Base-by-base conservation (phyloP, 2,888 invertebrate genomes). In the Caenorhabditis sp. region DNA sequence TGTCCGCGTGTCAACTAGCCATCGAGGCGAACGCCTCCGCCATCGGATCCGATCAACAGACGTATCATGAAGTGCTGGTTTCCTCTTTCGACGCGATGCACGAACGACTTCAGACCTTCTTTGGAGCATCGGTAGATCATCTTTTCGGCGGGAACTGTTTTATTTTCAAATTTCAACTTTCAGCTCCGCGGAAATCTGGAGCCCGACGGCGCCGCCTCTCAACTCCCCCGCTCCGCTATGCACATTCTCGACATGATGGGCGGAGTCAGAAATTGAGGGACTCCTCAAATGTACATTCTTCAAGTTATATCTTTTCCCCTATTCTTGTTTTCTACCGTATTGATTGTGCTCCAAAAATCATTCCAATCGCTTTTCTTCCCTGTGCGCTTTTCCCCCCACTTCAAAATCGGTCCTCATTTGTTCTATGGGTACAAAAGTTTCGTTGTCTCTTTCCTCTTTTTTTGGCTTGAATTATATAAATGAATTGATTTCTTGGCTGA, bases 1-100 rank as follows among this genome's bases (percentile, higher is more conserved):
- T 97, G 88, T 95, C 95, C 84, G 95, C 97, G 58, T 97, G 97
- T 93, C 96, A 96, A 90, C 95, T 96, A 6, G 97, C 97, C 0
- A 93, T 98, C 51, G 96, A 96, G 92, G 94, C 97, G 72, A 98
- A 98, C 93, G 95, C 95, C 54, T 95, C 95, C 89, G 94, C 97
- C 86, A 96, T 98, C 90, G 95, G 95, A 84, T 94, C 95, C 3
- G 97, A 97, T 93, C 97, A 97, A 93, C 95, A 95, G 68, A 96
- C 97, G 88, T 98, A 98, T 92, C 98, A 98, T 92, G 96, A 96
- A 92, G 96, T 95, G 2, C 56, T 88, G 31, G 82, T 82, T 24
- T 80, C 87, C 14, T 91, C 91, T 0, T 91, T 91, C 70, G 89
- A 90, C 31, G 91, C 89, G 8, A 92, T 91, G 91, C 85, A 90